Conservation (phyloP, 2,797 vertebrate genomes). For the Eulemur albifrons region DNA sequence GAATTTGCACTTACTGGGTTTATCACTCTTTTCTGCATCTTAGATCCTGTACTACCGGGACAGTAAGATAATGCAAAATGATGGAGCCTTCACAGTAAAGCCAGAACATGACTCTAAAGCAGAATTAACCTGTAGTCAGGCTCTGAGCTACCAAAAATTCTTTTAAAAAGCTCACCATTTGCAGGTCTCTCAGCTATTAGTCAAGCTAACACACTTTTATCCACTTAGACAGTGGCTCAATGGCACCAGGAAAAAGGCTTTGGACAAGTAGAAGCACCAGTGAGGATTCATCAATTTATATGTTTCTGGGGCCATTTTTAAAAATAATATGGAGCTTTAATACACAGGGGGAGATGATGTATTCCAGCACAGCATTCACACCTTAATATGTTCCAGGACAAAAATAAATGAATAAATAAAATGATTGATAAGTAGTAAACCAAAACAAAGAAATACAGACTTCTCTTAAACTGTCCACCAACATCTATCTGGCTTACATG, state of each 20-base stretch:
- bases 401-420: slow-evolving; percentile 9
- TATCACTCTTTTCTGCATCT: slow-evolving; percentile 56
- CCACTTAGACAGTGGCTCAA: not conserved
- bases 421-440: slow-evolving; percentile 53
- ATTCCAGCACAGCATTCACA: slow-evolving; percentile 38
- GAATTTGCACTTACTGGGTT: slow-evolving; percentile 11
- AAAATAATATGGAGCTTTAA: slow-evolving; percentile 50
- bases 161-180: slow-evolving; percentile 63
- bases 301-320: slow-evolving; percentile 63
- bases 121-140: slow-evolving; percentile 43
- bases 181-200: slow-evolving; percentile 65
- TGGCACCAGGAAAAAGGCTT: slow-evolving; percentile 25
- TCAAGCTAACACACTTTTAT: slow-evolving; percentile 58
- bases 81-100: slow-evolving; percentile 56
- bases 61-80: slow-evolving; percentile 72
- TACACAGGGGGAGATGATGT: slow-evolving; percentile 32
- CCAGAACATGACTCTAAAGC: slow-evolving; percentile 59
- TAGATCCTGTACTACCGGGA: slow-evolving; percentile 33
- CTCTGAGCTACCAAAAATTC: slow-evolving; percentile 59
- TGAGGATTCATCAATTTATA: slow-evolving; percentile 50
- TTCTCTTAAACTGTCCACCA: slow-evolving; percentile 26
- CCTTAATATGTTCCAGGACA: slow-evolving; percentile 59
- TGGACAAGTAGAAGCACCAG: slow-evolving; percentile 56
- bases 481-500: slow-evolving; percentile 51
- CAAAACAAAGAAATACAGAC: slow-evolving; percentile 34